These are phyloP conservation scores for Cepaea nemoralis DNA, from an alignment of 1,140 invertebrate genomes.

Conservation along the genomic window DNA sequence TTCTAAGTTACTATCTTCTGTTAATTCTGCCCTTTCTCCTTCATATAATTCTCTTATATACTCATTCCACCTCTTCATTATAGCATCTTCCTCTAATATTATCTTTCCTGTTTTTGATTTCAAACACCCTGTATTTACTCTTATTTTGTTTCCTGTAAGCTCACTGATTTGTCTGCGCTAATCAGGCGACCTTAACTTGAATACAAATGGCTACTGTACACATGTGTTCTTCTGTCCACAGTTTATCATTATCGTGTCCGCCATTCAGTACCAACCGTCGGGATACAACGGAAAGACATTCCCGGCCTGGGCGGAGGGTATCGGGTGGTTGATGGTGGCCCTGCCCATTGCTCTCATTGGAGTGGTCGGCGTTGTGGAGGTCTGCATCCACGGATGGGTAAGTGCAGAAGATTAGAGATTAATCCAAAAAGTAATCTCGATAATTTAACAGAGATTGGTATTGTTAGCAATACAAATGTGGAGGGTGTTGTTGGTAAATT, in stretches of 20 bases:
- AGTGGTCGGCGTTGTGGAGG: slow-evolving; percentile 45
- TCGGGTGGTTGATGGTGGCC: slow-evolving; percentile 59
- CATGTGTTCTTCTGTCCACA: slow-evolving; percentile 24
- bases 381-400: slow-evolving; percentile 50
- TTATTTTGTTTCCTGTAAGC: no score
- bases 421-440: neutral
- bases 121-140: no score
- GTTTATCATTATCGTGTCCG: slow-evolving; percentile 58
- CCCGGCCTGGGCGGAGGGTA: slow-evolving; percentile 49
- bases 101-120: no score
- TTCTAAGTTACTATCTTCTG: no score
- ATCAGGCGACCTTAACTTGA: no score
- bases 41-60: no score
- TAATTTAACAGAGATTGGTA: neutral
- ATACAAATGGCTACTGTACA: no score
- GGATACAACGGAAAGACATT: slow-evolving; percentile 50
- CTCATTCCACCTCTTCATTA: no score
- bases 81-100: no score
- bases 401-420: neutral
- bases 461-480: no score
- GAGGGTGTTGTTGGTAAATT: neutral
- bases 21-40: no score
- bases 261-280: slow-evolving; percentile 51
- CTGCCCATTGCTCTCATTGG: slow-evolving; percentile 46
- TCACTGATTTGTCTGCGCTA: no score